Conservation (phyloP, 1,140 invertebrate genomes). For the Dufourea novaeangliae region DNA sequence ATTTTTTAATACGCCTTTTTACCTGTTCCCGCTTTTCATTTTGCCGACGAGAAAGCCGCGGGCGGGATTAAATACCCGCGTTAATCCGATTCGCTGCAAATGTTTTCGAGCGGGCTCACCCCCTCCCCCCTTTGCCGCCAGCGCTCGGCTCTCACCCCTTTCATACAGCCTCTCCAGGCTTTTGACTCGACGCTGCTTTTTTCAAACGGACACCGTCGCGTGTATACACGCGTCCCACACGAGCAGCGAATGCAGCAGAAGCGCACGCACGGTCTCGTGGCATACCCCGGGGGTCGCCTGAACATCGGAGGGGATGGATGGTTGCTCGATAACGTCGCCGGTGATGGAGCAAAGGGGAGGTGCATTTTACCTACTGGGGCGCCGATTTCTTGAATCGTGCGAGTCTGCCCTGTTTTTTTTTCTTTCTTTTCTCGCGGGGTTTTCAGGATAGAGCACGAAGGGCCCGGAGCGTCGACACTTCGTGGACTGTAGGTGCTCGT, state of each 20-base stretch:
- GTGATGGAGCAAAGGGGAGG: constrained; percentile 41
- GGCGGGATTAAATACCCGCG: constrained; percentile 66
- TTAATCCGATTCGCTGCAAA: constrained; percentile 69
- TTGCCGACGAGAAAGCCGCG: constrained; percentile 53
- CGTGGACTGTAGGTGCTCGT: too few species aligned
- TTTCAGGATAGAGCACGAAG: too few species aligned
- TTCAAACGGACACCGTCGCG: constrained; percentile 35
- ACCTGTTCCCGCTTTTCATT: constrained; percentile 60
- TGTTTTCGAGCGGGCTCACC: constrained; percentile 57
- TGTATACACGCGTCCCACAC: constrained; percentile 40
- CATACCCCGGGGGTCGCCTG: background rate
- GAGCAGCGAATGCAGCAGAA: background rate
- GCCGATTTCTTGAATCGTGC: constrained; percentile 9
- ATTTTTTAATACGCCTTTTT: constrained; percentile 57
- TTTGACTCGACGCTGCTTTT: constrained; percentile 39
- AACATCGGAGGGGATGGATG: constrained; percentile 4
- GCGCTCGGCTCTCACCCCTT: background rate
- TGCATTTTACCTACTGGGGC: constrained; percentile 70
- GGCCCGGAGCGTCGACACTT: too few species aligned
- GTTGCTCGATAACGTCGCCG: constrained; percentile 53
- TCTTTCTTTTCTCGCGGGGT: too few species aligned
- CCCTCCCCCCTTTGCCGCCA: background rate
- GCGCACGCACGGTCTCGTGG: background rate
- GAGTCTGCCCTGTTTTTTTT: background rate
- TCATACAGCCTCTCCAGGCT: background rate